Evolutionary conservation across 2,888 invertebrate genomes (phyloP), one percentile per base, ranked within the genome.

Genomic region (Melinaea marsaeus): DNA sequence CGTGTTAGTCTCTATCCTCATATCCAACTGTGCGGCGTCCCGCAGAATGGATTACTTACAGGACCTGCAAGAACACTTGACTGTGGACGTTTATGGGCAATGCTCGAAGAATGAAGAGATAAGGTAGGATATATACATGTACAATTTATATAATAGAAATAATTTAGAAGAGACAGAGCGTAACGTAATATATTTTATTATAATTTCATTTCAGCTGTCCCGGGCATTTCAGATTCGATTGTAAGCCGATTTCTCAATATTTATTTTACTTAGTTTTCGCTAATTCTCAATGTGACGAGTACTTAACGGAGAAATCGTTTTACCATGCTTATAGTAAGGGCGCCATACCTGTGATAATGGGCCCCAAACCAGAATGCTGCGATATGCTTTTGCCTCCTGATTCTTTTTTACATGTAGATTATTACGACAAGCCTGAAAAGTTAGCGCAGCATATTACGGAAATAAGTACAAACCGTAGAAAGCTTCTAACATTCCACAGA

Each of bases 201-300:
- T 22, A 22, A 1, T 22, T 22, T 22, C 22, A 1, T 22, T 22
- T 22, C 22, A 22, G 22, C 22, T 22, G 22, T 22, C 1, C 22
- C 22, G 22, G 22, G 22, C 22, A 22, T 22, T 22, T 22, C 22
- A 22, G 22, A 69, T 74, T 79, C 1, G 94, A 95, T 75, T 95
- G 95, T 70, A 78, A 85, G 2, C 69, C 79, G 4, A 79, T 94
- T 54, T 79, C 87, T 0, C 72, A 88, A 7, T 95, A 95, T 78
- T 86, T 94, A 71, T 95, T 95, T 77, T 94, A 95, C 73, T 78
- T 95, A 54, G 92, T 94, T 0, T 92, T 95, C 69, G 95, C 95
- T 79, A 95, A 95, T 75, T 92, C 93, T 0, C 92, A 92, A 71
- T 95, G 95, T 74, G 85, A 86, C 5, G 93, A 95, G 75, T 95